Conservation (phyloP, 2,888 invertebrate species). For the Conistra vaccinii region DNA sequence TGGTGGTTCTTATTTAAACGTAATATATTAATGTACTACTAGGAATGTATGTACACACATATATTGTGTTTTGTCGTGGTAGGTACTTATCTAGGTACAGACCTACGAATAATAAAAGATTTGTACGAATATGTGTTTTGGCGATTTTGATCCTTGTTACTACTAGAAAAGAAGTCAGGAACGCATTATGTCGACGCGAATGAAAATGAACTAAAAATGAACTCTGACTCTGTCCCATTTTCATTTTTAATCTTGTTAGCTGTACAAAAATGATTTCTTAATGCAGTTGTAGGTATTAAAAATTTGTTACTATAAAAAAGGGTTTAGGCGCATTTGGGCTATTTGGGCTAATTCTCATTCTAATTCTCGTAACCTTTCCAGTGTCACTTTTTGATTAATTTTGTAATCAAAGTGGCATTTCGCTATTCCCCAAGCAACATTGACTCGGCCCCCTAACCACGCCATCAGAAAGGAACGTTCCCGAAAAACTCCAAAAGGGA, state of each 20-base stretch:
- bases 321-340: too few species aligned
- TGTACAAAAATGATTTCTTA: neutral
- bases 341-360: too few species aligned
- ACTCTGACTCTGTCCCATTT: neutral
- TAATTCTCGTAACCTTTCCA: neutral
- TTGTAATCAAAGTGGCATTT: neutral
- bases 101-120: neutral
- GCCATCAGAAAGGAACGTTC: constrained; percentile 15
- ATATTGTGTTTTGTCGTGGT: neutral
- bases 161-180: too few species aligned
- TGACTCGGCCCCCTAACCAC: neutral
- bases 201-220: neutral
- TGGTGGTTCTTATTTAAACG: neutral
- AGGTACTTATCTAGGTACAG: neutral
- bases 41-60: too few species aligned
- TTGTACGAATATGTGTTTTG: too few species aligned
- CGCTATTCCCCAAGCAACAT: constrained; percentile 5
- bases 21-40: neutral
- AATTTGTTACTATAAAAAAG: neutral
- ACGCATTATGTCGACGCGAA: too few species aligned
- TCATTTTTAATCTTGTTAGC: neutral
- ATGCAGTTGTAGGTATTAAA: neutral
- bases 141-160: too few species aligned
- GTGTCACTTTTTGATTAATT: neutral
- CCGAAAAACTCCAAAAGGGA: neutral